Evolutionary conservation across 2,888 invertebrate genomes (phyloP), one percentile per base, ranked within the genome.

Genomic region (Monoplex corrugatus): DNA sequence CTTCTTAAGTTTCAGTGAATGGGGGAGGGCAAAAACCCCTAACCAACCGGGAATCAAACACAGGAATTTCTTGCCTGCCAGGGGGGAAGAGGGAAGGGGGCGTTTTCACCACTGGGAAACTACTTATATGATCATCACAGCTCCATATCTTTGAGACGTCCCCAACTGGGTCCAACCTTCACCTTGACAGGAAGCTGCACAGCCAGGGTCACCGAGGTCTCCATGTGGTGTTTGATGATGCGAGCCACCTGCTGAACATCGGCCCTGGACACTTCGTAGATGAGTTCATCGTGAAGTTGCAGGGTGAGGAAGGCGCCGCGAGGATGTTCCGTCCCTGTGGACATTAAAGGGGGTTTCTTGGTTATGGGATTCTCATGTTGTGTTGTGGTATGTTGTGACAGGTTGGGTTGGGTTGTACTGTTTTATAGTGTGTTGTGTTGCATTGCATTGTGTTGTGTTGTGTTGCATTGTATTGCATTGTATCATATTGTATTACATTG

Each of bases 281-380:
- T 97, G 2, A 99, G 97, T 97, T 99, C 99, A 96, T 99, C 99
- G 95, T 99, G 99, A 93, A 99, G 97, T 96, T 99, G 99, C 43
- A 99, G 96, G 3, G 99, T 97, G 28, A 99, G 97, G 91, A 93
- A 95, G 8, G 95, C 96, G 23, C 95, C 96, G 97, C 97, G 0
- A n/a, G 92, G 92, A 23, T 32, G 86, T 13, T 57, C 86, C 0
- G 44, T 32, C 68, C 68, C 86, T 86, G 86, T 38, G 23, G n/a
- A 68, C n/a, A n/a, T n/a, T n/a, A n/a, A n/a, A n/a, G n/a, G n/a
- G n/a, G n/a, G n/a, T n/a, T n/a, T n/a, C n/a, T n/a, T n/a, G n/a
- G n/a, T n/a, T n/a, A n/a, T n/a, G n/a, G n/a, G n/a, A n/a, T n/a
- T n/a, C n/a, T n/a, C n/a, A n/a, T n/a, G n/a, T n/a, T n/a, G n/a